phyloP scores from a whole-genome alignment of 2,888 invertebrate genomes.

The Harmothoe impar region DNA sequence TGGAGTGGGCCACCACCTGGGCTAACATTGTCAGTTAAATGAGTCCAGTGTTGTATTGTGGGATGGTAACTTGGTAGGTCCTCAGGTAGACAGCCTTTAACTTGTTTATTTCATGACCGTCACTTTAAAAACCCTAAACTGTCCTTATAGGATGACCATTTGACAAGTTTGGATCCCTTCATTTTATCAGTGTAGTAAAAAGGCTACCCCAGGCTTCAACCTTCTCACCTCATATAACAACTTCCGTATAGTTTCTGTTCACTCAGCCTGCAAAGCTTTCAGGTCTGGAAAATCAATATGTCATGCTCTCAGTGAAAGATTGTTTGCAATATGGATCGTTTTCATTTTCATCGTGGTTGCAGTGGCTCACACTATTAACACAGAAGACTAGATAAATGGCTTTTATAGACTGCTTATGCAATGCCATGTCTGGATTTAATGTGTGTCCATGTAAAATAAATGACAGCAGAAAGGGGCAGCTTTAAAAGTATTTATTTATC shows the following conservation, averaged over 20 bases:
- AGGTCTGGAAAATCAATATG: too few relatives aligned
- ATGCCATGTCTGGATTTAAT: background rate
- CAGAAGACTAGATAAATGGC: background rate
- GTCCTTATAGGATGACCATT: too few relatives aligned
- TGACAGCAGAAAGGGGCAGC: background rate
- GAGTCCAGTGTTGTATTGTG: too few relatives aligned
- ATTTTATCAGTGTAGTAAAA: too few relatives aligned
- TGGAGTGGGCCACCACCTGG: too few relatives aligned
- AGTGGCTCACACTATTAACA: background rate
- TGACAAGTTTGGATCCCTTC: too few relatives aligned
- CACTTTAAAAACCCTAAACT: too few relatives aligned
- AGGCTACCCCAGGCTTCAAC: background rate
- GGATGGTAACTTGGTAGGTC: too few relatives aligned
- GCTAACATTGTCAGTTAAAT: too few relatives aligned
- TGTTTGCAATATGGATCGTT: constrained; percentile 35
- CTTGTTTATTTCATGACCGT: too few relatives aligned
- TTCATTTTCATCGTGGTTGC: background rate
- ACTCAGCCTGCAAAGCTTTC: background rate
- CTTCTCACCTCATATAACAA: background rate
- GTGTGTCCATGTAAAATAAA: background rate
- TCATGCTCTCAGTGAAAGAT: background rate
- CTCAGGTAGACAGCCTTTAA: too few relatives aligned
- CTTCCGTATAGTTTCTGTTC: background rate
- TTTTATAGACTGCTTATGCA: background rate
- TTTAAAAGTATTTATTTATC: background rate